A percentile compares a stretch with the other conserved stretches of the same genome.
These are phyloP conservation scores for Drosophila repletoides DNA, from an alignment of 1,140 invertebrate genomes.

Conservation along the genomic window DNA sequence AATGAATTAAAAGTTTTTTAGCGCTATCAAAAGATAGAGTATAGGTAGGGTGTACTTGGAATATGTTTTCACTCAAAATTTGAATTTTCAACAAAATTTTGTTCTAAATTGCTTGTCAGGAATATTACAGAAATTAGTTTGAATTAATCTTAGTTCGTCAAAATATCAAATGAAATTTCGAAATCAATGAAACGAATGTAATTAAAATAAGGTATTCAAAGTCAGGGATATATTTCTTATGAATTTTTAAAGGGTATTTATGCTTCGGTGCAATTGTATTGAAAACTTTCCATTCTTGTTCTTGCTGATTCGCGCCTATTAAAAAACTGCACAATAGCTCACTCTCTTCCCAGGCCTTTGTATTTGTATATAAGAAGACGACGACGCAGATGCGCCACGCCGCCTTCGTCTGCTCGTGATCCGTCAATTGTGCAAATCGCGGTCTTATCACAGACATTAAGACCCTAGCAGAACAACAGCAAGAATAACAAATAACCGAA, in stretches of 20 bases:
- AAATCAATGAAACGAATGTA: too few relatives aligned
- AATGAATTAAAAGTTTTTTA: too few relatives aligned
- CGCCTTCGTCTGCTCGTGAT: neutral
- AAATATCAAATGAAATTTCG: neutral
- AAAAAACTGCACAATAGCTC: conserved; percentile 35
- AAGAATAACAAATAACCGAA: conserved; percentile 5
- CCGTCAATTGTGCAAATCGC: conserved; percentile 27
- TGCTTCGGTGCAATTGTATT: neutral
- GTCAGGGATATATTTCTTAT: too few relatives aligned
- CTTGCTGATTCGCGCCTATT: conserved; percentile 26
- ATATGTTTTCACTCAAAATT: too few relatives aligned
- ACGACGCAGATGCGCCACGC: conserved; percentile 12
- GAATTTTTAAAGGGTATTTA: neutral
- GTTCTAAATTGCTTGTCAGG: too few relatives aligned
- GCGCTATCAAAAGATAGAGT: too few relatives aligned
- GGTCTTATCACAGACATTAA: conserved; percentile 19
- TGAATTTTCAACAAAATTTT: too few relatives aligned
- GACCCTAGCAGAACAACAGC: neutral
- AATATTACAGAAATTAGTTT: too few relatives aligned
- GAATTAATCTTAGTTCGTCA: neutral
- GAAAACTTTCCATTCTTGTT: neutral
- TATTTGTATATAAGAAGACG: neutral
- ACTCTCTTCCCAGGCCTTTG: neutral
- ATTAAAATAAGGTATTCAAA: too few relatives aligned
- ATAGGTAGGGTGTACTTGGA: too few relatives aligned